A percentile compares a stretch with the other conserved stretches of the same genome.
These are phyloP conservation scores for Apodemus speciosus DNA, from an alignment of 2,113 vertebrate genomes.

Conservation along the genomic window DNA sequence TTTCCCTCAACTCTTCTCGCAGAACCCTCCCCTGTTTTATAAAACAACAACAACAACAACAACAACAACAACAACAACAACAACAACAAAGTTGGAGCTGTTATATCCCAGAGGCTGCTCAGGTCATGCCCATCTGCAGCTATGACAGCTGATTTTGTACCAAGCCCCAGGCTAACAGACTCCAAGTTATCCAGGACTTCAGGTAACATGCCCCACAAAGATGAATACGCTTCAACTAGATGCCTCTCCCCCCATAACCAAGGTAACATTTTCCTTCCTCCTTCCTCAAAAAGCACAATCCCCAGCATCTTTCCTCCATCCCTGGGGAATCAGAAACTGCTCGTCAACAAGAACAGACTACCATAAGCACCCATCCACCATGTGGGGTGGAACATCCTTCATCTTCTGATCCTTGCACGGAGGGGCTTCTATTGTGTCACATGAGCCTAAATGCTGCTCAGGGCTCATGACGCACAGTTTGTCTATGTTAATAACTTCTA, in stretches of 20 bases:
- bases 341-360: not conserved
- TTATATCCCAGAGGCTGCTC: not conserved
- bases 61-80: not conserved
- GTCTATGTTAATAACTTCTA: not conserved
- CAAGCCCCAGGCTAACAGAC: not conserved
- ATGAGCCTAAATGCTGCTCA: not conserved
- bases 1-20: not conserved
- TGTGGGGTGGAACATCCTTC: not conserved
- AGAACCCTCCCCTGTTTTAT: not conserved
- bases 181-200: not conserved
- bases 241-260: not conserved
- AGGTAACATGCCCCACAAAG: not conserved
- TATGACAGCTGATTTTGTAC: not conserved
- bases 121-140: not conserved
- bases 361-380: too few species aligned
- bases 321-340: not conserved
- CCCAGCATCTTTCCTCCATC: not conserved
- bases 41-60: too few species aligned
- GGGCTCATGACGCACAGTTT: not conserved
- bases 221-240: not conserved
- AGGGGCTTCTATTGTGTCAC: not conserved
- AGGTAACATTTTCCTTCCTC: too few species aligned
- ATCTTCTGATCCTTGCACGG: not conserved
- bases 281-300: not conserved
- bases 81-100: not conserved